Evolutionary conservation across 1,140 invertebrate genomes (phyloP).

Genomic region (Bradynema listronoti): DNA sequence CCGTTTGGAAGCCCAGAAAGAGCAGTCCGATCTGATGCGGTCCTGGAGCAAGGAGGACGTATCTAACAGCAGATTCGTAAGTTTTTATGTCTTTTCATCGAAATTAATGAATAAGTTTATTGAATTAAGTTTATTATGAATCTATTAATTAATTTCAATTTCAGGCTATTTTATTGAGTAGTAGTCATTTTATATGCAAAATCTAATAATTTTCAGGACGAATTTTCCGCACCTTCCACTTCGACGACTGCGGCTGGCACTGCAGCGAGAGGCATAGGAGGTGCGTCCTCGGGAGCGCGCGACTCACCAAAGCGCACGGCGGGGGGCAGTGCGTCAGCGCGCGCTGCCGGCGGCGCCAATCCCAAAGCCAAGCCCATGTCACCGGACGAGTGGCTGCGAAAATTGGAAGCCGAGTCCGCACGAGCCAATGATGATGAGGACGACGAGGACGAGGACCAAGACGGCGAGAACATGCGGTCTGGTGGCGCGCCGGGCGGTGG

Average conservation of each 20-base stretch:
- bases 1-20: slow-evolving; percentile 50
- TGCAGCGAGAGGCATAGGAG: too few relatives aligned
- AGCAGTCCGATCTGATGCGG: slow-evolving; percentile 46
- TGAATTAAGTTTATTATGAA: too few relatives aligned
- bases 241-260: too few relatives aligned
- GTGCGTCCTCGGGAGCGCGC: too few relatives aligned
- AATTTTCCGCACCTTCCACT: neutral
- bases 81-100: slow-evolving; percentile 10
- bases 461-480: too few relatives aligned
- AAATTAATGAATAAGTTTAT: too few relatives aligned
- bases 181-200: too few relatives aligned
- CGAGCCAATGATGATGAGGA: slow-evolving; percentile 41
- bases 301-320: slow-evolving; percentile 18
- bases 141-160: too few relatives aligned
- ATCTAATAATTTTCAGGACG: neutral
- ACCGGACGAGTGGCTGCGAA: slow-evolving; percentile 46
- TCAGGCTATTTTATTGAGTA: too few relatives aligned
- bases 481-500: too few relatives aligned
- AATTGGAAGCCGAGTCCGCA: slow-evolving; percentile 37
- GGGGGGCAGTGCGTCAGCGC: slow-evolving; percentile 1
- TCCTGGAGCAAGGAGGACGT: slow-evolving; percentile 58
- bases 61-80: slow-evolving; percentile 19
- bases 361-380: slow-evolving; percentile 46
- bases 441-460: slow-evolving; percentile 23
- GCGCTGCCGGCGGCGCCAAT: too few relatives aligned